These are phyloP conservation scores for Ceyx cyanopectus DNA, from an alignment of 2,113 vertebrate genomes.

Conservation along the genomic window DNA sequence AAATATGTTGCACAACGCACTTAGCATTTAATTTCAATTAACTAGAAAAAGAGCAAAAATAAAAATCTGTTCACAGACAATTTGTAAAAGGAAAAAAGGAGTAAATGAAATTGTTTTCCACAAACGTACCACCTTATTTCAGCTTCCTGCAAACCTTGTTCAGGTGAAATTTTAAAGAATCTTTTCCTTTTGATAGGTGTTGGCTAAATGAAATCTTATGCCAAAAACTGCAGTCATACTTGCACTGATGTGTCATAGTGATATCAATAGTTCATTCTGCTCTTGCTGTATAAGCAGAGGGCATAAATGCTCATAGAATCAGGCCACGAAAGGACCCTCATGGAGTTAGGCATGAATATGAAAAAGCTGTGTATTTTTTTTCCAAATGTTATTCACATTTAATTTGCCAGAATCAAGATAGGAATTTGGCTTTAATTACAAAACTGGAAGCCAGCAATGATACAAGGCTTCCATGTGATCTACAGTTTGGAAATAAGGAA, in stretches of 20 bases:
- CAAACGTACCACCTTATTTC: slow-evolving; percentile 8
- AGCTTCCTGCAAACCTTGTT: background rate
- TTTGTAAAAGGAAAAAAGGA: slow-evolving; percentile 45
- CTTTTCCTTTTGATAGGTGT: background rate
- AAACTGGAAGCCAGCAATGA: slow-evolving; percentile 55
- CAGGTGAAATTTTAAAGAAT: slow-evolving; percentile 33
- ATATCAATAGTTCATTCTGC: slow-evolving; percentile 28
- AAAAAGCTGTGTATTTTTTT: slow-evolving; percentile 65
- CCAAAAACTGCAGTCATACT: background rate
- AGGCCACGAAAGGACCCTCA: slow-evolving; percentile 9
- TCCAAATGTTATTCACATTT: slow-evolving; percentile 57
- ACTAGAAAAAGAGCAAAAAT: slow-evolving; percentile 72
- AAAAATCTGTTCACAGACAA: slow-evolving; percentile 71
- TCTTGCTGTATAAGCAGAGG: background rate
- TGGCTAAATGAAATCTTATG: background rate
- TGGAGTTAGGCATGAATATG: slow-evolving; percentile 47
- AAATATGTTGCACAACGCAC: slow-evolving; percentile 69
- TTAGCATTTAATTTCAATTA: slow-evolving; percentile 70
- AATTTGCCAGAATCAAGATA: slow-evolving; percentile 62
- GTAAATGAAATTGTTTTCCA: slow-evolving; percentile 20
- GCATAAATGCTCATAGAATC: slow-evolving; percentile 40
- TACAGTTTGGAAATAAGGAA: slow-evolving; percentile 58
- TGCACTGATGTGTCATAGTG: background rate
- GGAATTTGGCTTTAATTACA: slow-evolving; percentile 50
- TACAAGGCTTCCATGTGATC: slow-evolving; percentile 47